Conservation (phyloP, 2,113 vertebrate species). For the Noturus placidus region DNA sequence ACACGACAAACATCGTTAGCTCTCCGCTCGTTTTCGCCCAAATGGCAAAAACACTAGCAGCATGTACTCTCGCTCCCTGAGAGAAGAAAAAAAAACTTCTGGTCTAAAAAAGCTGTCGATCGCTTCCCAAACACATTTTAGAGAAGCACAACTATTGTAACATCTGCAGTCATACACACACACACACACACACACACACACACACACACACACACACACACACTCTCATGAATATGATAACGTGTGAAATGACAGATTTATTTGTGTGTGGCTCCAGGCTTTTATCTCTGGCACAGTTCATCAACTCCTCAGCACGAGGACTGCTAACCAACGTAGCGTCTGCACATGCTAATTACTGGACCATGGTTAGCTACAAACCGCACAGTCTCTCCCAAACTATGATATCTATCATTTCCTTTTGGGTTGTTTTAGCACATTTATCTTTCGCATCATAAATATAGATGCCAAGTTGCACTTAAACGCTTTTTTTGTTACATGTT, state of each 20-base stretch:
- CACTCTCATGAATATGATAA: slow-evolving; percentile 51
- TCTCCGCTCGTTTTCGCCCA: slow-evolving; percentile 66
- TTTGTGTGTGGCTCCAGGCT: slow-evolving; percentile 85
- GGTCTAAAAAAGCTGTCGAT: slow-evolving; percentile 53
- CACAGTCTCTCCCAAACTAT: slow-evolving; percentile 39
- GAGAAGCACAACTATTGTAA: slow-evolving; percentile 75
- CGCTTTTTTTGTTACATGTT: neutral
- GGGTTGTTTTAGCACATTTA: slow-evolving; percentile 28
- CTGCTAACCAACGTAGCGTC: slow-evolving; percentile 57
- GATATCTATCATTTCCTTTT: slow-evolving; percentile 41
- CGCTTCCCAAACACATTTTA: slow-evolving; percentile 64
- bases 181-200: slow-evolving; percentile 39
- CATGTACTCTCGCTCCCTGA: slow-evolving; percentile 54
- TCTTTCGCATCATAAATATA: slow-evolving; percentile 17
- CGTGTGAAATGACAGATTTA: slow-evolving; percentile 82
- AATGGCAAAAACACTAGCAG: slow-evolving; percentile 58
- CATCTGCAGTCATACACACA: slow-evolving; percentile 67
- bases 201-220: slow-evolving; percentile 42
- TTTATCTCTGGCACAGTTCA: slow-evolving; percentile 97
- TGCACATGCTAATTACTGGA: slow-evolving; percentile 68
- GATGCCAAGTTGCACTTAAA: slow-evolving; percentile 16
- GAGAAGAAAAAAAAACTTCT: slow-evolving; percentile 50
- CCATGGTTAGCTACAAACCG: slow-evolving; percentile 63
- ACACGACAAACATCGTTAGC: slow-evolving; percentile 91
- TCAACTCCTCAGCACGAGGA: slow-evolving; percentile 97